These are phyloP conservation scores for Saturnia pavonia DNA, from an alignment of 2,888 invertebrate genomes.

Conservation along the genomic window DNA sequence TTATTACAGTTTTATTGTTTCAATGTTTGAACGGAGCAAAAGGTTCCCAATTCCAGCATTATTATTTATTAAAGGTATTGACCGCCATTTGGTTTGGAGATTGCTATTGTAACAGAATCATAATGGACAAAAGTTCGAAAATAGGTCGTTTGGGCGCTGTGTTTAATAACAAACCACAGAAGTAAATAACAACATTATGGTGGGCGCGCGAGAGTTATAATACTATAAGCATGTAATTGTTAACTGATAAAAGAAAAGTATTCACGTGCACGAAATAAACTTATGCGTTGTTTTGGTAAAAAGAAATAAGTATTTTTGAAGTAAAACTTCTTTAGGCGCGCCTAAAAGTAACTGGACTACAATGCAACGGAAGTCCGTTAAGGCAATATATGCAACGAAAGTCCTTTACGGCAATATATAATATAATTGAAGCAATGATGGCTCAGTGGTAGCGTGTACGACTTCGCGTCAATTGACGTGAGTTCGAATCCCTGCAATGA, in stretches of 20 bases:
- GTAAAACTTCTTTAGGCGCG: too few species aligned
- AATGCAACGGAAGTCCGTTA: too few species aligned
- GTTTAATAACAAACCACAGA: conserved; percentile 35
- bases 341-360: too few species aligned
- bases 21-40: conserved; percentile 41
- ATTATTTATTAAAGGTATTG: conserved; percentile 49
- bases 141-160: conserved; percentile 32
- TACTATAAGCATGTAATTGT: conserved; percentile 7
- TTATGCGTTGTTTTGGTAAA: not conserved
- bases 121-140: conserved; percentile 42
- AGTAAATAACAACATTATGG: conserved; percentile 19
- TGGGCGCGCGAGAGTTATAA: conserved; percentile 13
- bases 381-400: too few species aligned
- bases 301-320: not conserved
- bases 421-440: too few species aligned
- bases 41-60: conserved; percentile 38
- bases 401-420: too few species aligned
- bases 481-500: too few species aligned
- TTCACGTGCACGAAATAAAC: not conserved
- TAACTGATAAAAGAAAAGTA: conserved; percentile 13
- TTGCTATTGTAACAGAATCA: conserved; percentile 45
- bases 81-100: conserved; percentile 40
- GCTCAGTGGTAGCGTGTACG: too few species aligned
- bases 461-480: too few species aligned
- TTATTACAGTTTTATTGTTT: conserved; percentile 39